Evolutionary conservation across 2,113 vertebrate species (phyloP).

Genomic region (Rhea pennata): DNA sequence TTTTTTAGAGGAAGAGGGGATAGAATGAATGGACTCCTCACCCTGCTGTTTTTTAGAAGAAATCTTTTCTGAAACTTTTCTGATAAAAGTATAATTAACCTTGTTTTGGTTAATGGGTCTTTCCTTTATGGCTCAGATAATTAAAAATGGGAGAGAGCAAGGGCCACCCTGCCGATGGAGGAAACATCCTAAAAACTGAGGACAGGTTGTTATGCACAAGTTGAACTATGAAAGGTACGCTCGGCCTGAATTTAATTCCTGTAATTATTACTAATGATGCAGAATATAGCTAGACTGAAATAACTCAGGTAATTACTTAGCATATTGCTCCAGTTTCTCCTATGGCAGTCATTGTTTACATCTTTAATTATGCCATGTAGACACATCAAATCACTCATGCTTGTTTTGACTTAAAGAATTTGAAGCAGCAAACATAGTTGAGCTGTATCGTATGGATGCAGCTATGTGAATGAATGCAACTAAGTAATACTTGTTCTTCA

Average conservation of each 20-base stretch:
- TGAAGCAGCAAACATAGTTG: slow-evolving; percentile 8
- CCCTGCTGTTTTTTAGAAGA: slow-evolving; percentile 8
- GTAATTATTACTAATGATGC: slow-evolving; percentile 40
- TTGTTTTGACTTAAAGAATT: slow-evolving; percentile 57
- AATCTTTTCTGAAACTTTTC: slow-evolving; percentile 17
- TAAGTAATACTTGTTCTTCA: background rate
- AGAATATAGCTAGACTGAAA: slow-evolving; percentile 33
- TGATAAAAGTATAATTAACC: slow-evolving; percentile 35
- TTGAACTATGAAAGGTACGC: slow-evolving; percentile 30
- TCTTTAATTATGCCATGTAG: slow-evolving; percentile 32
- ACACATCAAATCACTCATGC: slow-evolving; percentile 34
- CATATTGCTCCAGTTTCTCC: slow-evolving; percentile 58
- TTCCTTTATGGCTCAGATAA: slow-evolving; percentile 9
- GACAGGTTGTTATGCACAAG: background rate
- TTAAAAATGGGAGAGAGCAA: background rate
- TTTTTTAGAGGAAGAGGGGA: slow-evolving; percentile 10
- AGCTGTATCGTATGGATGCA: background rate
- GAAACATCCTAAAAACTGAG: background rate
- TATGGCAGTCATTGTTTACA: slow-evolving; percentile 17
- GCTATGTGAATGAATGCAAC: background rate
- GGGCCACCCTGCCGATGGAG: background rate
- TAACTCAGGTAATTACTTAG: slow-evolving; percentile 62
- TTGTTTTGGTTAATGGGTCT: slow-evolving; percentile 23
- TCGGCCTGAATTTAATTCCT: slow-evolving; percentile 6
- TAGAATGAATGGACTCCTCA: background rate